Percentiles rank a stretch among this genome's conserved stretches.
Conservation (phyloP, 2,888 invertebrate species). For the Watsonalla cultraria region DNA sequence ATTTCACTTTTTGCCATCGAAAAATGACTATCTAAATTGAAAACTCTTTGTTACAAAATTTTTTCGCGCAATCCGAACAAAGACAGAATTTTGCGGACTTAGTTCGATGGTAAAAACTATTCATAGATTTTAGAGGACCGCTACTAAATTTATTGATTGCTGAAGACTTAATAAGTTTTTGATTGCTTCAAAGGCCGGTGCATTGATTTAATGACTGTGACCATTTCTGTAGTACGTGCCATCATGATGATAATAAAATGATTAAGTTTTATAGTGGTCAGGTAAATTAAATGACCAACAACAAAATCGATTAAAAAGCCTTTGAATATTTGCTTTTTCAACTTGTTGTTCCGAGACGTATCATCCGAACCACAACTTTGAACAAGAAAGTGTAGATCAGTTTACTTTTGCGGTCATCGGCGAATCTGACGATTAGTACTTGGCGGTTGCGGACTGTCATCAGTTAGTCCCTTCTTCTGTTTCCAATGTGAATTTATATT, state of each 20-base stretch:
- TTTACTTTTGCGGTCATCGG: slow-evolving; percentile 46
- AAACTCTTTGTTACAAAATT: slow-evolving; percentile 40
- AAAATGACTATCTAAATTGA: slow-evolving; percentile 35
- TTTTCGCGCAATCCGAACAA: slow-evolving; percentile 26
- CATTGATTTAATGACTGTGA: background rate
- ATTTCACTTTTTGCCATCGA: slow-evolving; percentile 29
- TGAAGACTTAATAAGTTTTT: background rate
- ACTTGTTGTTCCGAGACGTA: no score
- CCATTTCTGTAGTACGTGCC: background rate
- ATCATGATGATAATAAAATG: no score
- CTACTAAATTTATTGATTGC: background rate
- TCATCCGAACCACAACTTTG: slow-evolving; percentile 7
- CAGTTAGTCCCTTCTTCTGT: slow-evolving; percentile 47
- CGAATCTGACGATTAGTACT: slow-evolving; percentile 63
- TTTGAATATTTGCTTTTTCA: no score
- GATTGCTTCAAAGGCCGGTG: background rate
- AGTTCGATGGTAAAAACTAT: slow-evolving; percentile 21
- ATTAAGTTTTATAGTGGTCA: no score
- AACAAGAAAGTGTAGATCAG: slow-evolving; percentile 18
- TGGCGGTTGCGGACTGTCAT: slow-evolving; percentile 52
- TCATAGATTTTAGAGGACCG: slow-evolving; percentile 9
- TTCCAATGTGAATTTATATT: slow-evolving; percentile 45
- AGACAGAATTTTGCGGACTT: slow-evolving; percentile 28
- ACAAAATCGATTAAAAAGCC: no score
- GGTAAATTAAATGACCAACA: no score